Evolutionary conservation across 2,888 invertebrate genomes (phyloP), one percentile per base, ranked within the genome.

Genomic region (Eurois occulta): DNA sequence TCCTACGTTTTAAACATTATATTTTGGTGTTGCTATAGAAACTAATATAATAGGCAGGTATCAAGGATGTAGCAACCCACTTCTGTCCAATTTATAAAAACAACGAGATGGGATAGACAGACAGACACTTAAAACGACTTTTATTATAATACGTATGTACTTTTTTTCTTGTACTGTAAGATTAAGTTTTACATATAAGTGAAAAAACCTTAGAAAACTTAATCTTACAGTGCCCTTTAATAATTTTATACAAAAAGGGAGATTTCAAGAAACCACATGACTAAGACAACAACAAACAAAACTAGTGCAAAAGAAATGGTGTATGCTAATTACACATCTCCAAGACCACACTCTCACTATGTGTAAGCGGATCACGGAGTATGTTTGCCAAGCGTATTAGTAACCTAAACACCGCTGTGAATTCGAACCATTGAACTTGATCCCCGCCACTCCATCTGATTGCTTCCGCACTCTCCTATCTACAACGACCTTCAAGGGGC

Each of bases 311-410:
- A 77, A 75, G 72, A 80, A 87, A 87, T 60, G 52, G 32, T 77
- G 62, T 70, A 71, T 79, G 77, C 73, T 90, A 89, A 92, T 90
- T 84, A 89, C 87, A 91, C 76, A 85, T 84, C 83, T 79, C 79
- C 72, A 85, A 72, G 81, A 89, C 88, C 86, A 80, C 83, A 82
- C 86, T 88, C 88, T 78, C 87, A 90, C 87, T 84, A 90, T 83
- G 86, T 89, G 91, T 94, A 94, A 93, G 91, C 93, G 92, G 93
- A 94, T 94, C 94, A 93, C 91, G 89, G 87, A 91, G 88, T 90
- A 89, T 94, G 93, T 94, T 94, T 94, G 91, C 93, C 87, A 89
- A 92, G 90, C 90, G 92, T 91, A 94, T 94, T 94, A 95, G 94
- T 92, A 91, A 93, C 91, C 93, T 93, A 95, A 95, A 94, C 93